phyloP scores from a whole-genome alignment of 2,113 vertebrate species.

The Echinops telfairi region DNA sequence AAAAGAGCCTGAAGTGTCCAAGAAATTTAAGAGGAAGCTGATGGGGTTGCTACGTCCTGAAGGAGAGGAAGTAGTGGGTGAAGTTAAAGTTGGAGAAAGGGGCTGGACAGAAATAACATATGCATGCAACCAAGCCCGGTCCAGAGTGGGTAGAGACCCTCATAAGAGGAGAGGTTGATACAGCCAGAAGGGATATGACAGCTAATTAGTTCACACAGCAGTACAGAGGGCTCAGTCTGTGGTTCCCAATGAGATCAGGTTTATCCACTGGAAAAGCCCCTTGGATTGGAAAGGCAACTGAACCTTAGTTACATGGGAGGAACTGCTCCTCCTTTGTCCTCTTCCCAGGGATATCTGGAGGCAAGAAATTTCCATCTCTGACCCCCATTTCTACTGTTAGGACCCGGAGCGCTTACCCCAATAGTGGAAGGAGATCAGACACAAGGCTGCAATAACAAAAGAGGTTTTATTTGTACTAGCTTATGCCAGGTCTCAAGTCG shows the following conservation, averaged over 20 bases:
- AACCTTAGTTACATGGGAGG: not conserved
- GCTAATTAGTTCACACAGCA: no score
- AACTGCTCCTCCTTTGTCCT: constrained; percentile 24
- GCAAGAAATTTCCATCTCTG: constrained; percentile 29
- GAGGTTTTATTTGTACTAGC: no score
- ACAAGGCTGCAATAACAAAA: no score
- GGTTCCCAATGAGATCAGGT: constrained; percentile 14
- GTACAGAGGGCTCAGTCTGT: not conserved
- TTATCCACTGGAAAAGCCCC: constrained; percentile 10
- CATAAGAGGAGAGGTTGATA: not conserved
- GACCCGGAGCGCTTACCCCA: no score
- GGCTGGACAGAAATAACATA: not conserved
- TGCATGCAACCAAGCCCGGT: not conserved
- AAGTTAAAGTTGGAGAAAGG: not conserved
- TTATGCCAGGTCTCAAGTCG: no score
- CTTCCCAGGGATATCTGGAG: not conserved
- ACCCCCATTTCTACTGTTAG: not conserved
- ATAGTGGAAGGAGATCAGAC: no score
- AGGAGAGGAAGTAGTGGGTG: not conserved
- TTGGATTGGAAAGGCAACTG: not conserved
- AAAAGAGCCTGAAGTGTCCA: not conserved
- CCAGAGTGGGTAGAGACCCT: not conserved
- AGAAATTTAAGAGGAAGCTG: constrained; percentile 40
- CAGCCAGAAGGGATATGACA: no score
- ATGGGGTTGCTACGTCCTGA: not conserved